Percentiles rank a stretch among this genome's conserved stretches.
Evolutionary conservation across 2,888 invertebrate species (phyloP).

Genomic region (Drosophila gaucha): DNA sequence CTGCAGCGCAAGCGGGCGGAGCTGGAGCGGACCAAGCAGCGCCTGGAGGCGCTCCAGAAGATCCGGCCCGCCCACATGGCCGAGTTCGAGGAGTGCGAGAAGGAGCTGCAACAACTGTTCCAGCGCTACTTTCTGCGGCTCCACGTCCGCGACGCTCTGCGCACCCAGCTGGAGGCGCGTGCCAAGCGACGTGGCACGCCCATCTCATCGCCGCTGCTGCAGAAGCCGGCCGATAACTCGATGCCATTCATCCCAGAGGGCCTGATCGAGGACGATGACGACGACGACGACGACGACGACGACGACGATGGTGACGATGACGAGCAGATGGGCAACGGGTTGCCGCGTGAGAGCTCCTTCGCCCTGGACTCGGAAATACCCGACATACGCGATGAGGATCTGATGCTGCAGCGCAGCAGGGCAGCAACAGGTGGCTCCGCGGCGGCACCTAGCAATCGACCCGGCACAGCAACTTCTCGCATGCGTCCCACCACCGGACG

Average conservation of each 20-base stretch:
- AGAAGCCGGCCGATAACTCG: constrained; percentile 82
- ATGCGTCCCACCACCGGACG: constrained; percentile 84
- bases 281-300: constrained; percentile 82
- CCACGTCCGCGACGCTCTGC: constrained; percentile 94
- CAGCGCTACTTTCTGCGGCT: constrained; percentile 94
- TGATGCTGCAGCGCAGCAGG: constrained; percentile 57
- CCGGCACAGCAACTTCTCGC: constrained; percentile 74
- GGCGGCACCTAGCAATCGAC: constrained; percentile 53
- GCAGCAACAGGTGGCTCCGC: constrained; percentile 1
- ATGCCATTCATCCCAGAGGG: constrained; percentile 84
- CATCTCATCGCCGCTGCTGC: constrained; percentile 76
- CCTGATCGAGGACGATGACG: constrained; percentile 83
- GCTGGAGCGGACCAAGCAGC: constrained; percentile 95
- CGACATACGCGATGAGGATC: constrained; percentile 80
- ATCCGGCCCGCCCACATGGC: constrained; percentile 98
- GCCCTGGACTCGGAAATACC: constrained; percentile 79
- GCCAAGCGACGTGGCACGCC: constrained; percentile 75
- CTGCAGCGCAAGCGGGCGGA: constrained; percentile 96
- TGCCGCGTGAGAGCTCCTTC: constrained; percentile 37
- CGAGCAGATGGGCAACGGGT: constrained; percentile 15
- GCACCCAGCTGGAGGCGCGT: constrained; percentile 89
- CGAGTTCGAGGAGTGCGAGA: constrained; percentile 95
- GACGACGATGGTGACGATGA: constrained; percentile 48
- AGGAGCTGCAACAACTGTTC: constrained; percentile 93
- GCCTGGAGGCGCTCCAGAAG: constrained; percentile 96